Conservation (phyloP, 2,113 vertebrate genomes). For the Psittacara wagleri region DNA sequence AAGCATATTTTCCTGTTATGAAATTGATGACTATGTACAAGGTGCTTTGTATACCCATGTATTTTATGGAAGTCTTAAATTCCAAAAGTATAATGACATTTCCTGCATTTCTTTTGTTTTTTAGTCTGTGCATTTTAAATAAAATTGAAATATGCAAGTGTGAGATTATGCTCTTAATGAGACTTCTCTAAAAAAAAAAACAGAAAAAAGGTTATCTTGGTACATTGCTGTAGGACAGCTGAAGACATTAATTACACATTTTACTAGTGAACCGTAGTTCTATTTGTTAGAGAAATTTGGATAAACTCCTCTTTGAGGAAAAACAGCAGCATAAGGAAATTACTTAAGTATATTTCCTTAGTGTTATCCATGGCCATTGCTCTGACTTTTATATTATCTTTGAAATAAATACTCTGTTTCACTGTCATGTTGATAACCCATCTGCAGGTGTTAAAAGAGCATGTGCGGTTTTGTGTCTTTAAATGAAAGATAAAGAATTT, state of each 20-base stretch:
- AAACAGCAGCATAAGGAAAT: background rate
- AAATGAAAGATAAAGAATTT: background rate
- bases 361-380: background rate
- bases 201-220: background rate
- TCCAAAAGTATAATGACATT: background rate
- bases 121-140: background rate
- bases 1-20: background rate
- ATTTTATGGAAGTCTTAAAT: background rate
- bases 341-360: background rate
- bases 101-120: background rate
- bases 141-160: background rate
- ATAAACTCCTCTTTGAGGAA: background rate
- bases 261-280: background rate
- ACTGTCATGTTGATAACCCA: background rate
- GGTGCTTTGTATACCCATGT: background rate
- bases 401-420: background rate
- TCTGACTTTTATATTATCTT: background rate
- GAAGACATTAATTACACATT: background rate
- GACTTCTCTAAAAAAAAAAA: background rate
- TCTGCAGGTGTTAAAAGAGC: background rate
- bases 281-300: background rate
- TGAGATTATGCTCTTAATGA: background rate
- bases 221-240: background rate
- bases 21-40: background rate
- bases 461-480: background rate